These are phyloP conservation scores for Diachasmimorpha longicaudata DNA, from an alignment of 1,140 invertebrate species.

Conservation along the genomic window DNA sequence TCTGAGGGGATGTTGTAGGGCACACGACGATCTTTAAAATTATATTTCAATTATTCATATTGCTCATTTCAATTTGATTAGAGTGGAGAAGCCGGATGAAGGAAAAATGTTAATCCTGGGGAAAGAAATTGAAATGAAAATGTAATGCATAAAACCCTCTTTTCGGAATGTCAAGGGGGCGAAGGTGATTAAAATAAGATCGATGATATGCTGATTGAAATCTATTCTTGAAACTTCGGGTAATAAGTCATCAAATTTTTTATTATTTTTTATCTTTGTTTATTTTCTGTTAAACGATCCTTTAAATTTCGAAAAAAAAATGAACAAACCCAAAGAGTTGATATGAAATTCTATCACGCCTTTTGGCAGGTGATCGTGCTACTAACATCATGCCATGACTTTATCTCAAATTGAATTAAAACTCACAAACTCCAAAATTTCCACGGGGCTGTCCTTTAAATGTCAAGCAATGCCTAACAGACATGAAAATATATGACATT, in stretches of 20 bases:
- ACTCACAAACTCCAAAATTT: not conserved
- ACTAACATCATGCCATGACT: slow-evolving; percentile 44
- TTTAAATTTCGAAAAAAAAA: not conserved
- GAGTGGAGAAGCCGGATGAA: not conserved
- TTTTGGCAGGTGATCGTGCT: slow-evolving; percentile 61
- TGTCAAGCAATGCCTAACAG: not conserved
- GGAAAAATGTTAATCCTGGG: not conserved
- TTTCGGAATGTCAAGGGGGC: not conserved
- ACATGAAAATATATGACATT: not conserved
- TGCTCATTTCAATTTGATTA: not conserved
- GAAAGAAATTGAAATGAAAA: not conserved
- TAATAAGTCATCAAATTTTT: too few species aligned
- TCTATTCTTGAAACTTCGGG: too few species aligned
- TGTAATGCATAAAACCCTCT: not conserved
- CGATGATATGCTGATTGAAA: not conserved
- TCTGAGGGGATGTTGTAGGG: slow-evolving; percentile 62
- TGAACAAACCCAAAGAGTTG: not conserved
- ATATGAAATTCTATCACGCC: slow-evolving; percentile 41
- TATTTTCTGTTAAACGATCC: too few species aligned
- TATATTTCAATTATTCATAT: slow-evolving; percentile 4
- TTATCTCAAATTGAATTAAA: too few species aligned
- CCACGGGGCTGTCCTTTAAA: not conserved
- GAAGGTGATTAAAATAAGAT: not conserved
- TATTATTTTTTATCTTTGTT: too few species aligned
- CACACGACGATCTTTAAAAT: slow-evolving; percentile 56